Conservation (phyloP, 23 tunicate species). For the Trididemnum clinides region DNA sequence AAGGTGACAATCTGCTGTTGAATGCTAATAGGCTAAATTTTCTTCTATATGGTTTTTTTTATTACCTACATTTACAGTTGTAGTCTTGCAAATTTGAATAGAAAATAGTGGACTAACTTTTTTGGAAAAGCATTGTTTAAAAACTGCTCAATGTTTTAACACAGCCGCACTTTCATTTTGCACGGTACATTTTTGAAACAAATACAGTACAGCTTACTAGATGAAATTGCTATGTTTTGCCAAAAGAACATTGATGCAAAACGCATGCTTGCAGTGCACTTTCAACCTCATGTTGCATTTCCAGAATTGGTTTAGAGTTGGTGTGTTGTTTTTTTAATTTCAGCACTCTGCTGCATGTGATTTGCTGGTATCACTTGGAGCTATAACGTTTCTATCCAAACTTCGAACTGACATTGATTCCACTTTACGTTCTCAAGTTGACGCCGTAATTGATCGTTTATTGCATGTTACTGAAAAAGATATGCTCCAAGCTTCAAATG, state of each 20-base stretch:
- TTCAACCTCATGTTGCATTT: neutral
- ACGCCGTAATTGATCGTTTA: constrained; percentile 70
- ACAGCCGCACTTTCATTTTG: neutral
- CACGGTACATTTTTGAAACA: neutral
- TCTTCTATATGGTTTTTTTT: too few relatives aligned
- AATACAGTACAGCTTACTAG: neutral
- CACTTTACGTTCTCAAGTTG: constrained; percentile 50
- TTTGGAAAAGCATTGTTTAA: too few relatives aligned
- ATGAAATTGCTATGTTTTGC: neutral
- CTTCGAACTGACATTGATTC: constrained; percentile 60
- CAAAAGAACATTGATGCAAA: too few relatives aligned
- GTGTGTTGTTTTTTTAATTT: neutral
- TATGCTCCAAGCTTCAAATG: constrained; percentile 2
- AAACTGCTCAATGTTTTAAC: too few relatives aligned
- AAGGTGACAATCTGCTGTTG: constrained; percentile 27
- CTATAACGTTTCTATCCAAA: constrained; percentile 55
- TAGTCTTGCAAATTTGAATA: too few relatives aligned
- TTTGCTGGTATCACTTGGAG: constrained; percentile 88
- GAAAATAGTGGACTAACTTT: too few relatives aligned
- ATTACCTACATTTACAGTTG: too few relatives aligned
- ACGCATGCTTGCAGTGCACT: too few relatives aligned
- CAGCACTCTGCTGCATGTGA: constrained; percentile 78
- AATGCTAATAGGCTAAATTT: neutral
- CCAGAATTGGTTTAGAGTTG: neutral
- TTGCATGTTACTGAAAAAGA: constrained; percentile 68